Evolutionary conservation across 2,113 vertebrate genomes (phyloP).

Genomic region (Glaucidium brasilianum): DNA sequence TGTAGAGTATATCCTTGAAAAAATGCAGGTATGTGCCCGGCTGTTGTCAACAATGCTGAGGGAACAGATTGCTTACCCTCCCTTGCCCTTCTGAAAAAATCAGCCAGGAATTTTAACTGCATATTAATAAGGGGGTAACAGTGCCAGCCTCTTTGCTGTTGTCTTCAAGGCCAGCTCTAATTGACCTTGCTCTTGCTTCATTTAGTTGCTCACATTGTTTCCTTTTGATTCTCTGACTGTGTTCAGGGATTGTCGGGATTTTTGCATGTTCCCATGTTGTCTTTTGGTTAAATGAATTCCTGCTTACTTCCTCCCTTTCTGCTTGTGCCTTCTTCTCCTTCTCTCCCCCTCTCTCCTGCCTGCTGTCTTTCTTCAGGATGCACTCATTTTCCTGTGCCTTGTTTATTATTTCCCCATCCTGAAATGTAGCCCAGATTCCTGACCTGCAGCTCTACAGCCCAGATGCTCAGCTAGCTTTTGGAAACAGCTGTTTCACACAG

Average conservation of each 20-base stretch:
- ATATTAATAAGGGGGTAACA: neutral
- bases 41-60: neutral
- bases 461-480: neutral
- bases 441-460: neutral
- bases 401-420: neutral
- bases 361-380: neutral
- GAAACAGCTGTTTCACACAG: neutral
- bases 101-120: neutral
- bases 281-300: neutral
- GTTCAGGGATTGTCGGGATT: neutral
- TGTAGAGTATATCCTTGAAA: neutral
- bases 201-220: neutral
- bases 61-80: neutral
- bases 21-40: neutral
- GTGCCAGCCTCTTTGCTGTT: neutral
- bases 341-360: neutral
- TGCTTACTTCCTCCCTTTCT: neutral
- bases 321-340: neutral
- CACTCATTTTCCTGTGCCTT: neutral
- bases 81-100: neutral
- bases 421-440: neutral
- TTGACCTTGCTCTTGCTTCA: neutral
- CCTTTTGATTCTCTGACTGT: neutral
- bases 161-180: neutral
- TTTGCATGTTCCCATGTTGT: neutral